Evolutionary conservation across 1,140 invertebrate species (phyloP), one percentile per base, ranked within the genome.

Genomic region (Sesamia nonagrioides): DNA sequence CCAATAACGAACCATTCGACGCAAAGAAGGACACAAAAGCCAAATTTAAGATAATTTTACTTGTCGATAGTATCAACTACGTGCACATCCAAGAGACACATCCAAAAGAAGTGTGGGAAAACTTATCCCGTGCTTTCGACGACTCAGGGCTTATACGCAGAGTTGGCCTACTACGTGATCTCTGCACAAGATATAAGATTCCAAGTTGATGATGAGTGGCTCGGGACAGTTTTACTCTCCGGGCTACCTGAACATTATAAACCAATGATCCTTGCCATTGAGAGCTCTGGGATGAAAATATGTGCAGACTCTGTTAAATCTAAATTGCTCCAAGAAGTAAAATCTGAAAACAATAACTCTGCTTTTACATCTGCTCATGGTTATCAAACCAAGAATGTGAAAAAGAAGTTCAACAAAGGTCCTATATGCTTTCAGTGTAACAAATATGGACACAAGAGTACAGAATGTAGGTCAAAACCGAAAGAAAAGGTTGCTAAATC

Each of bases 301-400:
- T 35, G 6, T 33, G 5, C 56, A 33, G 56, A 60, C 8, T 60
- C 56, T 18, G 50, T 54, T 9, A 92, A 92, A 78, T 68, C 86
- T 48, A 94, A 93, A 83, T 27, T 93, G 1, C 54, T 92, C 45
- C 86, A 94, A 81, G 89, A 92, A 78, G 82, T 85, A 13, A 77
- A 37, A 82, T 40, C 1, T 42, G 1, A 0, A n/a, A 69, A 80
- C 33, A 79, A 58, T 77, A 54, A 83, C 18, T 71, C 82, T 17
- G 82, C 79, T 37, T 86, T 86, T 71, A 74, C 77, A 66, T 11
- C 17, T 0, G 82, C 66, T 18, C 69, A 78, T 40, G 82, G 77
- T 21, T 66, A 58, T 77, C 45, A 81, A 4, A 82, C 52, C 4
- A 68, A 60, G 77, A 9, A 9, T 40, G 6, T 9, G 9, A 82